Percentiles rank a stretch among this genome's conserved stretches.
phyloP scores from a whole-genome alignment of 2,113 vertebrate genomes.

The Cisticola juncidis region DNA sequence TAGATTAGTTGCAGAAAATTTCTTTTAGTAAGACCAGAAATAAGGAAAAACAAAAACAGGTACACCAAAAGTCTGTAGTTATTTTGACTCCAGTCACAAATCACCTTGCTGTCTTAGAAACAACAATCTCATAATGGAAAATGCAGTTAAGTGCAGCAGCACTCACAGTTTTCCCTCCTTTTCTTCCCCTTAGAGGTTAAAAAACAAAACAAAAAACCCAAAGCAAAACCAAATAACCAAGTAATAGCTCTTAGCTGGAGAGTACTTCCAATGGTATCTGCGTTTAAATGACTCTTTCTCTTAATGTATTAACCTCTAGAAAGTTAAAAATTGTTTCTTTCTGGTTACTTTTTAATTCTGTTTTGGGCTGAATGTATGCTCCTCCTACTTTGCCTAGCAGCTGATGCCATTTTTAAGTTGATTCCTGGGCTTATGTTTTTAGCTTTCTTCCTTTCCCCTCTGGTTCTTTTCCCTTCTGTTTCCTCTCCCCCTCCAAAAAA shows the following conservation, averaged over 20 bases:
- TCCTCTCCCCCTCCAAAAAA: background rate
- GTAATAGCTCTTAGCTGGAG: slow-evolving; percentile 10
- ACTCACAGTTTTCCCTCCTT: background rate
- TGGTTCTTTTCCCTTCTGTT: background rate
- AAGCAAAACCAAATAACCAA: background rate
- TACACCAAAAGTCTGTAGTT: background rate
- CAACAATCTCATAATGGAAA: background rate
- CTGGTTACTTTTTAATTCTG: slow-evolving; percentile 21
- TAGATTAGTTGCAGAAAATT: background rate
- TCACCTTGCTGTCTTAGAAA: background rate
- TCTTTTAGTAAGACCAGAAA: background rate
- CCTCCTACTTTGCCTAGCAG: background rate
- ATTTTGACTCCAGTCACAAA: background rate
- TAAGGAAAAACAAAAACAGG: background rate
- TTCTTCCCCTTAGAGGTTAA: slow-evolving; percentile 22
- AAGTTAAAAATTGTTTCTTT: background rate
- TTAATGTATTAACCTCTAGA: background rate
- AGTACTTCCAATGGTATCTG: background rate
- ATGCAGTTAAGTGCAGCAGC: background rate
- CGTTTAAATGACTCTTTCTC: background rate
- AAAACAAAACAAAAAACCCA: background rate
- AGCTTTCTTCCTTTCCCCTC: background rate
- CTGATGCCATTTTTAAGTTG: background rate
- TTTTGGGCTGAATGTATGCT: background rate
- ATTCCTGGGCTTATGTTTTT: background rate